phyloP scores from a whole-genome alignment of 2,888 invertebrate species.

The Melanostoma mellinum region DNA sequence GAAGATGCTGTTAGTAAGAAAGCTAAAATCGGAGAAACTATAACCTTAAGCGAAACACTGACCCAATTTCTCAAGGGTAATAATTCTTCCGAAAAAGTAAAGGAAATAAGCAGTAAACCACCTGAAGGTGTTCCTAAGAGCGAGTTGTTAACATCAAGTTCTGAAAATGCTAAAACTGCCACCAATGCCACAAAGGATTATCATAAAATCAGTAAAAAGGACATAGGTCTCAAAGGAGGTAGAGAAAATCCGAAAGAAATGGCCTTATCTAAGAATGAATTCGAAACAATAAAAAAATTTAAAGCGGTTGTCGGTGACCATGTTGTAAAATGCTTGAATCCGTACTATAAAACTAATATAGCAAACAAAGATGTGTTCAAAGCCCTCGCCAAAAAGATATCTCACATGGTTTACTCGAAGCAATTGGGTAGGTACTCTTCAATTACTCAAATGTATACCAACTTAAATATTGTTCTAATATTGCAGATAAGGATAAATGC shows the following conservation, averaged over 20 bases:
- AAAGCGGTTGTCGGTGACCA: constrained; percentile 73
- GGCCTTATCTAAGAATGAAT: constrained; percentile 4
- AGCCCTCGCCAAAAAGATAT: constrained; percentile 78
- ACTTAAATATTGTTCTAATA: constrained; percentile 1
- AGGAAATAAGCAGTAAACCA: background rate
- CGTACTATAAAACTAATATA: constrained; percentile 80
- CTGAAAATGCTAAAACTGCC: background rate
- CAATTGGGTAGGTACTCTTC: constrained; percentile 47
- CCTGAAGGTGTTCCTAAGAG: background rate
- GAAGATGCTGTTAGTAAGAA: constrained; percentile 18
- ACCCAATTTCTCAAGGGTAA: constrained; percentile 17
- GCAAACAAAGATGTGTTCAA: constrained; percentile 79
- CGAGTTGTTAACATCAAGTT: background rate
- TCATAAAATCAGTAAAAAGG: background rate
- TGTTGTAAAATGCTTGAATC: constrained; percentile 77
- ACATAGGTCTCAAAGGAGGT: background rate
- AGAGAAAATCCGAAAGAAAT: constrained; percentile 9
- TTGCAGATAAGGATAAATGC: constrained; percentile 76
- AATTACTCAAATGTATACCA: background rate
- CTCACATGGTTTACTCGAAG: constrained; percentile 74
- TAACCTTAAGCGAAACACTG: constrained; percentile 35
- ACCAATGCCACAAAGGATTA: background rate
- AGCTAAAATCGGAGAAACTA: background rate
- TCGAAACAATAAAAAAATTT: constrained; percentile 52
- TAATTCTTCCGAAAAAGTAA: constrained; percentile 4